Conservation (phyloP, 1,140 invertebrate species). For the Platyura marginata region DNA sequence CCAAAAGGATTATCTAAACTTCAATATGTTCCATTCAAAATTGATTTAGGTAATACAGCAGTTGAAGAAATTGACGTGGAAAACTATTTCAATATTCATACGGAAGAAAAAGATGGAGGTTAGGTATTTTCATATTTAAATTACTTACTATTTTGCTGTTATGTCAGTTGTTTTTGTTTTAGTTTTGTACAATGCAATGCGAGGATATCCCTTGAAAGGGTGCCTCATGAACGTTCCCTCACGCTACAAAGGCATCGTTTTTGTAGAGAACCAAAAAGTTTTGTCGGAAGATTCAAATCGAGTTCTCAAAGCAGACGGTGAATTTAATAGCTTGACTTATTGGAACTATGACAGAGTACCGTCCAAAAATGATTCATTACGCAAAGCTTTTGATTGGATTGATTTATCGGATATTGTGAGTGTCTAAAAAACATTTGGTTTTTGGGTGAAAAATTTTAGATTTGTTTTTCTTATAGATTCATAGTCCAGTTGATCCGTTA, state of each 20-base stretch:
- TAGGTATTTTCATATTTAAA: constrained; percentile 5
- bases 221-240: constrained; percentile 33
- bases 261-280: constrained; percentile 37
- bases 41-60: constrained; percentile 46
- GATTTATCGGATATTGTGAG: constrained; percentile 47
- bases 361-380: constrained; percentile 40
- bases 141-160: constrained; percentile 1
- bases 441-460: constrained; percentile 16
- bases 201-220: constrained; percentile 46
- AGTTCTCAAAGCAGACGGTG: constrained; percentile 33
- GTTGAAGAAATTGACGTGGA: too few relatives aligned
- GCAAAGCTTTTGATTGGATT: constrained; percentile 47
- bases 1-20: constrained; percentile 19
- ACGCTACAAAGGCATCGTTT: constrained; percentile 37
- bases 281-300: constrained; percentile 30
- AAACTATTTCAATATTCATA: constrained; percentile 45
- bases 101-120: constrained; percentile 23
- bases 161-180: constrained; percentile 11
- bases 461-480: too few relatives aligned
- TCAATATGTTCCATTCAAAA: constrained; percentile 61
- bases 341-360: constrained; percentile 64
- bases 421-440: constrained; percentile 6
- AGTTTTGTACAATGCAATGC: constrained; percentile 32
- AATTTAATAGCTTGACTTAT: constrained; percentile 43
- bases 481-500: too few relatives aligned